Conservation (phyloP, 2,888 invertebrate genomes). For the Sphaerophoria taeniata region DNA sequence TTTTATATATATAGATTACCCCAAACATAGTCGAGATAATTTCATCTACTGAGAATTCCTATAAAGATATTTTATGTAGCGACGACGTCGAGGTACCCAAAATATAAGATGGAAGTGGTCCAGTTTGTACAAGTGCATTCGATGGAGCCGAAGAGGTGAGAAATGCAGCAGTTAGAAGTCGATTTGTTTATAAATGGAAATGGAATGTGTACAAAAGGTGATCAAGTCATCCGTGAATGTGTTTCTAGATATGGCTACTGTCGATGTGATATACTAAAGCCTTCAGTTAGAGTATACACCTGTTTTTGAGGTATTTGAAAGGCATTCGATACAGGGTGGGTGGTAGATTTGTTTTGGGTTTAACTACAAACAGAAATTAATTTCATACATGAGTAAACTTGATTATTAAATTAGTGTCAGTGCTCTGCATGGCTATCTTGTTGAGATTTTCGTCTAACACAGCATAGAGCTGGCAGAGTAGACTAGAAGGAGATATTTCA, state of each 20-base stretch:
- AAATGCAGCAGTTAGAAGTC: background rate
- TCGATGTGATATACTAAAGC: slow-evolving; percentile 12
- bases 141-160: background rate
- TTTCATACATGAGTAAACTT: too few species aligned
- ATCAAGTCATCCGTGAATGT: slow-evolving; percentile 57
- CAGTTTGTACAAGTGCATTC: slow-evolving; percentile 38
- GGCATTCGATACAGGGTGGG: slow-evolving; percentile 7
- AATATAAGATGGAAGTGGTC: slow-evolving; percentile 12
- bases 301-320: slow-evolving; percentile 21
- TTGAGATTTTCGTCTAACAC: too few species aligned
- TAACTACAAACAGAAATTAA: too few species aligned
- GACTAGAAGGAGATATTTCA: too few species aligned
- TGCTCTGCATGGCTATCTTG: too few species aligned
- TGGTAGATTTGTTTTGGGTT: background rate
- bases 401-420: too few species aligned
- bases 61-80: too few species aligned
- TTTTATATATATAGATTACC: too few species aligned
- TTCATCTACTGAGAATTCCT: slow-evolving; percentile 1
- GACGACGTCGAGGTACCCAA: background rate
- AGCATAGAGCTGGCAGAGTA: too few species aligned
- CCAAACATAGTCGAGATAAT: slow-evolving; percentile 27
- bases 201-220: slow-evolving; percentile 69
- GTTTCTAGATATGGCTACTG: background rate
- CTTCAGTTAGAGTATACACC: slow-evolving; percentile 26
- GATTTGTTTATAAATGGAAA: slow-evolving; percentile 32